Percentiles rank a stretch among this genome's conserved stretches.
These are phyloP conservation scores for Herminia tarsipennalis DNA, from an alignment of 2,888 invertebrate species.

Conservation along the genomic window DNA sequence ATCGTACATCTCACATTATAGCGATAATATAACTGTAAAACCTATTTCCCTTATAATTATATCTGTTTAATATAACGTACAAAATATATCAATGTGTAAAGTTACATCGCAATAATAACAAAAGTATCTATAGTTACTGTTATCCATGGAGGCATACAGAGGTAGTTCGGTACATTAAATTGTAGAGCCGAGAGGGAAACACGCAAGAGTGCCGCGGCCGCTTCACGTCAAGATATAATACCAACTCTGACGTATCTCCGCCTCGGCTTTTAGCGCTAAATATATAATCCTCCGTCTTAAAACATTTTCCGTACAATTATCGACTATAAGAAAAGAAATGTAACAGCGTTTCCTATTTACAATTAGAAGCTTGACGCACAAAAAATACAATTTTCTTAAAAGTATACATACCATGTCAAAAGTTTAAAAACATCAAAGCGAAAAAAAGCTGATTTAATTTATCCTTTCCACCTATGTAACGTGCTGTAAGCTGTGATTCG, in stretches of 20 bases:
- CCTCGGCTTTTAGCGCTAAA: slow-evolving; percentile 33
- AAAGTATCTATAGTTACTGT: slow-evolving; percentile 67
- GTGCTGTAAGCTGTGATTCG: slow-evolving; percentile 29
- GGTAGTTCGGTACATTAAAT: slow-evolving; percentile 77
- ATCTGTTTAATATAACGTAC: slow-evolving; percentile 70
- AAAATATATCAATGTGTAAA: slow-evolving; percentile 71
- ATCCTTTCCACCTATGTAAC: slow-evolving; percentile 56
- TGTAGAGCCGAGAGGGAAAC: slow-evolving; percentile 50
- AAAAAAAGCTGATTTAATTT: slow-evolving; percentile 50
- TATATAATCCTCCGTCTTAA: slow-evolving; percentile 40
- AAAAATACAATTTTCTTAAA: slow-evolving; percentile 59
- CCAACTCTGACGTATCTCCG: slow-evolving; percentile 21
- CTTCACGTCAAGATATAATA: too few species aligned
- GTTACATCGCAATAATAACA: slow-evolving; percentile 64
- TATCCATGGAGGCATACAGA: slow-evolving; percentile 78
- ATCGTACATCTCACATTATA: slow-evolving; percentile 44
- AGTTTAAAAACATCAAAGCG: slow-evolving; percentile 57
- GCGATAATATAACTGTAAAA: slow-evolving; percentile 52
- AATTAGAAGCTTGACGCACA: slow-evolving; percentile 71
- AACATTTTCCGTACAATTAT: slow-evolving; percentile 51
- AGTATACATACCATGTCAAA: slow-evolving; percentile 52
- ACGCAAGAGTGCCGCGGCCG: slow-evolving; percentile 17
- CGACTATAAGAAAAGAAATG: slow-evolving; percentile 44
- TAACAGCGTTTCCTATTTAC: slow-evolving; percentile 72
- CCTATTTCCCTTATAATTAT: slow-evolving; percentile 48